A percentile compares a stretch with the other conserved stretches of the same genome.
phyloP scores from a whole-genome alignment of 2,888 invertebrate species.

The Nebria salina region DNA sequence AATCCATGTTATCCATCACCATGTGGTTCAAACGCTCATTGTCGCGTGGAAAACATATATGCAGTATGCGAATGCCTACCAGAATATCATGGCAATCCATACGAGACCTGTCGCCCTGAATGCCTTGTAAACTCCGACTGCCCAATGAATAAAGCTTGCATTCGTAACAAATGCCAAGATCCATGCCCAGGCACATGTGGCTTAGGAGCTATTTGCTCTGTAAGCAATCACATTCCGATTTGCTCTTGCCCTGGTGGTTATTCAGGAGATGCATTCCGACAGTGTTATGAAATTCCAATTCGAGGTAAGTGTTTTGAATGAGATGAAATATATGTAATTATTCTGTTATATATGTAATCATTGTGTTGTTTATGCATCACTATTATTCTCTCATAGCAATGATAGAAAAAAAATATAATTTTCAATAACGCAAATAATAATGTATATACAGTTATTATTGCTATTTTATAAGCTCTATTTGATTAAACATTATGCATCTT shows the following conservation, averaged over 20 bases:
- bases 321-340: no score
- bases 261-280: conserved; percentile 67
- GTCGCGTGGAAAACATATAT: conserved; percentile 74
- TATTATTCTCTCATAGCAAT: no score
- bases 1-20: conserved; percentile 86
- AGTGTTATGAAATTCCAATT: conserved; percentile 59
- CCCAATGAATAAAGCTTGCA: conserved; percentile 81
- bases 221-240: conserved; percentile 73
- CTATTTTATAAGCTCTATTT: not conserved
- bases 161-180: conserved; percentile 84
- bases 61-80: conserved; percentile 80
- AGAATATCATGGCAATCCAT: conserved; percentile 79
- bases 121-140: conserved; percentile 89
- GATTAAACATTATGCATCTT: conserved; percentile 4
- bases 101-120: conserved; percentile 82
- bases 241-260: conserved; percentile 68
- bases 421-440: no score
- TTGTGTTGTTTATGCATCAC: no score
- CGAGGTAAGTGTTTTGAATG: conserved; percentile 55
- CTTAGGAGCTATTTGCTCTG: conserved; percentile 80
- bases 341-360: no score
- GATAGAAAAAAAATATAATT: no score
- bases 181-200: conserved; percentile 88
- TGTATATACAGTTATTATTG: not conserved
- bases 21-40: conserved; percentile 83